phyloP scores from a whole-genome alignment of 2,113 vertebrate species.

The Actinemys pallida region DNA sequence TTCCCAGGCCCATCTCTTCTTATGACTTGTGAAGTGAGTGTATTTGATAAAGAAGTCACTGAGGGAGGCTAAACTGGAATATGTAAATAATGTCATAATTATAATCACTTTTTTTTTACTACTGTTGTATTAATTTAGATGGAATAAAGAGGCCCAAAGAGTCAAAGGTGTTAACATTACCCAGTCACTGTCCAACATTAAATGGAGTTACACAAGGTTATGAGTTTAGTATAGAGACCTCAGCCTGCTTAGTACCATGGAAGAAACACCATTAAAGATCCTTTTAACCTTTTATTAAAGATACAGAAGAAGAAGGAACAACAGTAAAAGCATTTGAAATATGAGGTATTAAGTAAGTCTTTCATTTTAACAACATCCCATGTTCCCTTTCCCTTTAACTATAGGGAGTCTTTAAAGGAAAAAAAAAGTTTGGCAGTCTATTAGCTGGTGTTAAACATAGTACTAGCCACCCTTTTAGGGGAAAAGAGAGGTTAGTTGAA shows the following conservation, averaged over 20 bases:
- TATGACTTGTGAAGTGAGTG: background rate
- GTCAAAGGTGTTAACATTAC: background rate
- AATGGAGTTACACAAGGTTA: background rate
- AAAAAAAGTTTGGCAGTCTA: background rate
- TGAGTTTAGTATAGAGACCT: background rate
- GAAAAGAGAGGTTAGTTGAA: background rate
- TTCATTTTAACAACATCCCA: background rate
- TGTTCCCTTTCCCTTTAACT: background rate
- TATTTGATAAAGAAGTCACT: background rate
- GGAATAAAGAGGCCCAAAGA: background rate
- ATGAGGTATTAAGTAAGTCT: background rate
- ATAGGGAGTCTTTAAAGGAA: background rate
- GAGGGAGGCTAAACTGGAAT: background rate
- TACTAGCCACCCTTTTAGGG: background rate
- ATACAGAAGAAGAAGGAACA: background rate
- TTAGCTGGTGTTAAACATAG: background rate
- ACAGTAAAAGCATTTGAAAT: background rate
- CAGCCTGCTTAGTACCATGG: background rate
- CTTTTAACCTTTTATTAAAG: background rate
- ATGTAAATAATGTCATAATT: background rate
- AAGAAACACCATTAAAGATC: background rate
- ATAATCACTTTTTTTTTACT: background rate
- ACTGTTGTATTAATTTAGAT: background rate
- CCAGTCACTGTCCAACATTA: background rate
- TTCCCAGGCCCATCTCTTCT: background rate